A percentile compares a stretch with the other conserved stretches of the same genome.
These are phyloP conservation scores for Labeo rohita DNA, from an alignment of 2,113 vertebrate genomes.

Conservation along the genomic window DNA sequence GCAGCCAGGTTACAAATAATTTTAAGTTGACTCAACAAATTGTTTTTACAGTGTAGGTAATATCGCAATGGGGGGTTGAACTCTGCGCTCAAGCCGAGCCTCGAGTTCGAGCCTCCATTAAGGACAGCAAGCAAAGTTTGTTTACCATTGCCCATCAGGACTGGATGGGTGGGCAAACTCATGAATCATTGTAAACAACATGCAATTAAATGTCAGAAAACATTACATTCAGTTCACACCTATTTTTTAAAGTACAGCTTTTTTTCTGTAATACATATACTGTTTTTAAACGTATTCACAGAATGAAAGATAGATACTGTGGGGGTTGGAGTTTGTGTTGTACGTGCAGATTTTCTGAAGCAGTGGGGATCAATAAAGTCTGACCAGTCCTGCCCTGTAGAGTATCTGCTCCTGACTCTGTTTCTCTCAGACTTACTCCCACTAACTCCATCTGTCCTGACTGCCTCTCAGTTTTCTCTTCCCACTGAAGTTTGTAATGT, in stretches of 20 bases:
- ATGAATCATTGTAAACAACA: too few species aligned
- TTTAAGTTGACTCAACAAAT: too few species aligned
- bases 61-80: too few species aligned
- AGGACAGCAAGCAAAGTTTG: too few species aligned
- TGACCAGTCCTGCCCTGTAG: conserved; percentile 56
- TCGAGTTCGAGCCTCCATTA: too few species aligned
- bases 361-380: conserved; percentile 66
- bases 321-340: not conserved
- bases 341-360: conserved; percentile 58
- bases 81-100: too few species aligned
- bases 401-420: conserved; percentile 2
- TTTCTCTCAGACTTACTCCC: not conserved
- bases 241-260: not conserved
- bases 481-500: conserved; percentile 46
- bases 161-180: too few species aligned
- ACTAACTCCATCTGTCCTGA: not conserved
- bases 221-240: not conserved
- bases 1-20: too few species aligned
- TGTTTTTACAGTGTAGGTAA: too few species aligned
- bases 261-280: not conserved
- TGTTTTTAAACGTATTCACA: not conserved
- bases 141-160: too few species aligned
- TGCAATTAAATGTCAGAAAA: not conserved
- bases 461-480: not conserved
- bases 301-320: not conserved